Base-by-base conservation (phyloP, 2,888 invertebrate genomes). In the Dicycla oo region DNA sequence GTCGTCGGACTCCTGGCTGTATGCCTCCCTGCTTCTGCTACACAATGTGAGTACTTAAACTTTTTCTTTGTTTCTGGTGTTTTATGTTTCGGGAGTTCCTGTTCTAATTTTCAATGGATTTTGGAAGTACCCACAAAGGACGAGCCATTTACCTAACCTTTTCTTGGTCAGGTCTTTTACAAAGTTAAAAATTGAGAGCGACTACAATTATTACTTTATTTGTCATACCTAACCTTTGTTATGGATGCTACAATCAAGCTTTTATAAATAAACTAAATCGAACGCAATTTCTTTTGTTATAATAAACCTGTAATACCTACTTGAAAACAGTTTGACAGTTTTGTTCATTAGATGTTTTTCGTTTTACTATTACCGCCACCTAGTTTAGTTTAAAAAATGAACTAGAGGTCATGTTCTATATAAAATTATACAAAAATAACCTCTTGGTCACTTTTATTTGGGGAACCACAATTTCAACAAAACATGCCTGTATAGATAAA, bases 31-130 rank as follows among this genome's bases (percentile, higher is more conserved):
- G 95, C 96, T 63, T 96, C 95, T 77, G 96, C 96, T 66, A 95
- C 97, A 74, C 96, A 97, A 96, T 98, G 98, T 98, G 91, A 98
- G 98, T 97, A 81, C 66, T 51, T n/a, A n/a, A n/a, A n/a, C n/a
- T 86, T 84, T 84, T 80, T 80, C 71, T 81, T 79, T 76, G 69
- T 80, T 81, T 75, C 69, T 84, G 75, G 75, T 84, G 83, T 81
- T 47, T 40, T 66, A 76, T n/a, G 18, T 65, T 54, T 49, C 26
- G 15, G n/a, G 38, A 56, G 1, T 4, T 49, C 5, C 26, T 20
- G 23, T 64, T 74, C 20, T 11, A 57, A 47, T 53, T 66, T 69
- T 58, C 3, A 61, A 56, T 54, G 11, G 15, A 56, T 58, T 51
- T 26, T 3, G 2, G 30, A 40, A 1, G 20, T 51, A 53, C 43